Conservation (phyloP, 2,113 vertebrate genomes). For the Colinus virginianus region DNA sequence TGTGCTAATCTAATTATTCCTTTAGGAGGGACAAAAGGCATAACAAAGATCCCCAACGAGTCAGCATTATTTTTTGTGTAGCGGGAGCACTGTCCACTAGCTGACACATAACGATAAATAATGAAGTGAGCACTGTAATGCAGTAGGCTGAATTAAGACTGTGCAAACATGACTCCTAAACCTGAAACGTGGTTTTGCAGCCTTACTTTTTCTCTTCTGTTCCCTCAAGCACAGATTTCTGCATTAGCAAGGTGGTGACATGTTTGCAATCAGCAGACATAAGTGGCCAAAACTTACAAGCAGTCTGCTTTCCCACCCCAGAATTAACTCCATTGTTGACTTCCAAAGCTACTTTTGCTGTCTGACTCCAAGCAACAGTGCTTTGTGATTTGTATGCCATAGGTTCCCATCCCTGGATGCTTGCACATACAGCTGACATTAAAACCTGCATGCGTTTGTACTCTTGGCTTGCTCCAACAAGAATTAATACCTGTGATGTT, state of each 20-base stretch:
- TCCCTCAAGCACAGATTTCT: neutral
- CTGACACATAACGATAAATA: neutral
- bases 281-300: neutral
- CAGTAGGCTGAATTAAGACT: neutral
- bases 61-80: neutral
- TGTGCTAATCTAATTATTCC: neutral
- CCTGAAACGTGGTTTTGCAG: neutral
- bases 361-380: neutral
- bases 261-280: neutral
- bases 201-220: neutral
- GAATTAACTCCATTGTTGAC: neutral
- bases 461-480: neutral
- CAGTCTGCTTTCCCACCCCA: neutral
- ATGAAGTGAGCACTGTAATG: neutral
- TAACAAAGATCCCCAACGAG: neutral
- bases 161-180: neutral
- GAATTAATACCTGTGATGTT: neutral
- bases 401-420: neutral
- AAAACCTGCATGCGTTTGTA: fast-evolving
- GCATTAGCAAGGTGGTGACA: neutral
- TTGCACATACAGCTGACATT: neutral
- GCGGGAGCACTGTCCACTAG: neutral
- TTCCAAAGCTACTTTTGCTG: neutral
- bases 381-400: neutral
- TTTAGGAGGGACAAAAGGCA: neutral